Evolutionary conservation across 2,888 invertebrate genomes (phyloP).

Genomic region (Ethmia dodecea): DNA sequence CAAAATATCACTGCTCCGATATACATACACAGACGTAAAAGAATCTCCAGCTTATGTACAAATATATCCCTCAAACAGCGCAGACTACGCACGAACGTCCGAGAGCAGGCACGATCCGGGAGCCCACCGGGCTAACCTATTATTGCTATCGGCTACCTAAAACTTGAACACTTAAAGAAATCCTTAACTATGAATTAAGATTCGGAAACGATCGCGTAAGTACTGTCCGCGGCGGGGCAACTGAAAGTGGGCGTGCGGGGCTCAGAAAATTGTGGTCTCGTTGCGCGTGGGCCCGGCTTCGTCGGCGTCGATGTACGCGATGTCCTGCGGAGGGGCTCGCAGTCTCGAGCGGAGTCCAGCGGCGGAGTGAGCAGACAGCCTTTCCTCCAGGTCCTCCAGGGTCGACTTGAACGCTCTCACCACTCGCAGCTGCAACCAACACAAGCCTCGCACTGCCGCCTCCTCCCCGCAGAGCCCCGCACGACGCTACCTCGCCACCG

Average conservation of each 20-base stretch:
- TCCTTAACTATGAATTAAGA: slow-evolving; percentile 43
- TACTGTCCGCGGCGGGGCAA: too few relatives aligned
- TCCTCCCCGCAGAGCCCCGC: slow-evolving; percentile 22
- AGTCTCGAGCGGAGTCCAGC: slow-evolving; percentile 93
- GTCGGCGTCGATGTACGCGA: slow-evolving; percentile 90
- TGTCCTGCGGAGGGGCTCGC: slow-evolving; percentile 85
- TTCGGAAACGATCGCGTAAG: slow-evolving; percentile 27
- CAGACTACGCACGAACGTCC: slow-evolving; percentile 26
- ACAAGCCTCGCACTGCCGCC: slow-evolving; percentile 32
- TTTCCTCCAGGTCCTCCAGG: slow-evolving; percentile 99
- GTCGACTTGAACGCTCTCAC: slow-evolving; percentile 99
- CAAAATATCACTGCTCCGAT: slow-evolving; percentile 71
- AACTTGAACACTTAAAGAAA: slow-evolving; percentile 59
- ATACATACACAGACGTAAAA: slow-evolving; percentile 47
- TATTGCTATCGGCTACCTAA: slow-evolving; percentile 62
- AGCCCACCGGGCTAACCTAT: slow-evolving; percentile 40
- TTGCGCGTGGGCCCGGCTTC: slow-evolving; percentile 44
- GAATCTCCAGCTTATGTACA: slow-evolving; percentile 56
- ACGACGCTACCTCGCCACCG: slow-evolving; percentile 24
- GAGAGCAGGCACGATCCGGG: slow-evolving; percentile 47
- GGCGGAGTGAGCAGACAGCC: slow-evolving; percentile 98
- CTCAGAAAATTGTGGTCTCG: slow-evolving; percentile 5
- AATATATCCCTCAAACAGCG: slow-evolving; percentile 50
- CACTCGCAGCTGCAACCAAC: slow-evolving; percentile 97
- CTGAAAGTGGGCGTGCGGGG: slow-evolving; percentile 4